phyloP scores from a whole-genome alignment of 1,140 invertebrate species.

The Hypothenemus hampei region DNA sequence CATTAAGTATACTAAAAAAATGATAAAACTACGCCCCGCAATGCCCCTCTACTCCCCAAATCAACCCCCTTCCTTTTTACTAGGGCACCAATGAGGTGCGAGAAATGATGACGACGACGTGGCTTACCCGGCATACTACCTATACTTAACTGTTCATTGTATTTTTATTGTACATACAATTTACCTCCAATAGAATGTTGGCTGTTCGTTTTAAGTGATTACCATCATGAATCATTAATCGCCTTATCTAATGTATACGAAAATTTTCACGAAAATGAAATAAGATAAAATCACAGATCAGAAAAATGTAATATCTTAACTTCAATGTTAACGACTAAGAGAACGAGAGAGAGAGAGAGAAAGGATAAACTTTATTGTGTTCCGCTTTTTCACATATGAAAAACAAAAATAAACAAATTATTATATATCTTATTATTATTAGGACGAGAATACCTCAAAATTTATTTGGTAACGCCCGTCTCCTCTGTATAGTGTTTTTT shows the following conservation, averaged over 20 bases:
- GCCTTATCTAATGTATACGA: slow-evolving; percentile 50
- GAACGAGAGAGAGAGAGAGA: slow-evolving; percentile 46
- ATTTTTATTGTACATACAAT: slow-evolving; percentile 42
- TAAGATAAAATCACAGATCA: slow-evolving; percentile 45
- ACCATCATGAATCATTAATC: slow-evolving; percentile 48
- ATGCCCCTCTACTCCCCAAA: no score
- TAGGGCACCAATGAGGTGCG: no score
- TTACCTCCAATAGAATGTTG: slow-evolving; percentile 45
- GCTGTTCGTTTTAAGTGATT: slow-evolving; percentile 49
- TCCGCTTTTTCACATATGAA: slow-evolving; percentile 48
- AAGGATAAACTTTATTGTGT: slow-evolving; percentile 48
- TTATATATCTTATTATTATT: slow-evolving; percentile 45
- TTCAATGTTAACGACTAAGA: no score
- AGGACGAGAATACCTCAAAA: slow-evolving; percentile 45
- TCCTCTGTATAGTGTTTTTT: slow-evolving; percentile 61
- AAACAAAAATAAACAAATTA: no score
- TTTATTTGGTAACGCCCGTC: slow-evolving; percentile 46
- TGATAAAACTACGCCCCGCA: no score
- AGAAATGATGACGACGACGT: no score
- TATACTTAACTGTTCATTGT: slow-evolving; percentile 16
- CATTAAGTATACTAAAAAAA: slow-evolving; percentile 36
- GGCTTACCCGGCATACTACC: slow-evolving; percentile 25
- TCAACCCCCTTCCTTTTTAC: no score
- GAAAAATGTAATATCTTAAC: slow-evolving; percentile 46
- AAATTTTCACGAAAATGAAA: no score